These are phyloP conservation scores for Leptestheria dahalacensis DNA, from an alignment of 1,140 invertebrate species.

Conservation along the genomic window DNA sequence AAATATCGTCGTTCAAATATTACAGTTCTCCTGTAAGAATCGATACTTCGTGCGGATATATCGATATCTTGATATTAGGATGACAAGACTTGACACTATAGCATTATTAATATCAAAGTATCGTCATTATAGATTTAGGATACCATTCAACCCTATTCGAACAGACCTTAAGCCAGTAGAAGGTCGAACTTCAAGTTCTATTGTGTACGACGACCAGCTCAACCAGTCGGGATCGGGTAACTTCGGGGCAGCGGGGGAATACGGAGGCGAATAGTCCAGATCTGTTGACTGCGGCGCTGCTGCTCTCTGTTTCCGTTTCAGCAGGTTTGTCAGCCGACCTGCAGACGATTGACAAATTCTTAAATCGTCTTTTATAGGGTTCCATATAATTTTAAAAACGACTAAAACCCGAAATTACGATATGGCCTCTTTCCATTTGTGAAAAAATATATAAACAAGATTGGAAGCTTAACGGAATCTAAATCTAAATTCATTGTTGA, in stretches of 20 bases:
- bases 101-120: background rate
- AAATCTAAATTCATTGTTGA: too few species aligned
- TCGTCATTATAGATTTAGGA: too few species aligned
- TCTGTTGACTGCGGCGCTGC: background rate
- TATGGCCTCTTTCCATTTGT: too few species aligned
- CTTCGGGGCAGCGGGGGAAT: background rate
- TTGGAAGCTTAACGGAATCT: too few species aligned
- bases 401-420: background rate
- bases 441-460: too few species aligned
- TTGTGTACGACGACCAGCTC: conserved; percentile 1
- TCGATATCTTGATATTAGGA: background rate
- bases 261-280: background rate
- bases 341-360: background rate
- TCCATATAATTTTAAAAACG: background rate
- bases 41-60: background rate
- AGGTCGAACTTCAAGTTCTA: conserved; percentile 7
- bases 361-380: background rate
- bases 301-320: background rate
- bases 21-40: background rate
- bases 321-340: background rate
- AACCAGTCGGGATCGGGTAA: conserved; percentile 4
- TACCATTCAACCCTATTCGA: too few species aligned
- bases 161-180: conserved; percentile 6
- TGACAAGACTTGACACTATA: background rate
- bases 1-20: background rate